Evolutionary conservation across 2,113 vertebrate species (phyloP).

Genomic region (Glaucidium brasilianum): DNA sequence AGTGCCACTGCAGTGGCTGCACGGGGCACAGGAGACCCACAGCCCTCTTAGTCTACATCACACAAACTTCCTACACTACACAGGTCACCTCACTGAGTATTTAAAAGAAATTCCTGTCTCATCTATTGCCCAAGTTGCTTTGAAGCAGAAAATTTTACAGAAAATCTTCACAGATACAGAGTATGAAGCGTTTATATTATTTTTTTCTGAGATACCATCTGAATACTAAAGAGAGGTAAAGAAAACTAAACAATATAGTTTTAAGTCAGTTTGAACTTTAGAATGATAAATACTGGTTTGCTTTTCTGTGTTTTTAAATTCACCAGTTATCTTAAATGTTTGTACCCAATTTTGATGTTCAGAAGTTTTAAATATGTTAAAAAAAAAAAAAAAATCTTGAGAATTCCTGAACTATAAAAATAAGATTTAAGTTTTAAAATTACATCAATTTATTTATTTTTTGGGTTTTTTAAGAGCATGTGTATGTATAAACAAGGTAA

Average conservation of each 20-base stretch:
- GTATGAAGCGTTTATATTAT: neutral
- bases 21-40: neutral
- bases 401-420: neutral
- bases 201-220: too few relatives aligned
- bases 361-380: neutral
- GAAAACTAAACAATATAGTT: too few relatives aligned
- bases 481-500: neutral
- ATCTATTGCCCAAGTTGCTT: neutral
- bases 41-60: neutral
- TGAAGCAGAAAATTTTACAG: neutral
- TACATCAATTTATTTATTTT: neutral
- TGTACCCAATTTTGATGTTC: neutral
- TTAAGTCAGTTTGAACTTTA: too few relatives aligned
- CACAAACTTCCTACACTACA: neutral
- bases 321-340: neutral
- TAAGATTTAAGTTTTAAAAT: neutral
- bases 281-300: neutral
- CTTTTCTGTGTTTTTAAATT: neutral
- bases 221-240: too few relatives aligned
- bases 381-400: neutral
- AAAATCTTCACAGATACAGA: neutral
- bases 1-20: neutral
- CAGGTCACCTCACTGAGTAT: fast-evolving
- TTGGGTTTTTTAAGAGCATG: neutral
- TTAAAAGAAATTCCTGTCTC: neutral